Evolutionary conservation across 2,797 vertebrate genomes (phyloP), one percentile per base, ranked within the genome.

Genomic region (Hemibagrus guttatus): DNA sequence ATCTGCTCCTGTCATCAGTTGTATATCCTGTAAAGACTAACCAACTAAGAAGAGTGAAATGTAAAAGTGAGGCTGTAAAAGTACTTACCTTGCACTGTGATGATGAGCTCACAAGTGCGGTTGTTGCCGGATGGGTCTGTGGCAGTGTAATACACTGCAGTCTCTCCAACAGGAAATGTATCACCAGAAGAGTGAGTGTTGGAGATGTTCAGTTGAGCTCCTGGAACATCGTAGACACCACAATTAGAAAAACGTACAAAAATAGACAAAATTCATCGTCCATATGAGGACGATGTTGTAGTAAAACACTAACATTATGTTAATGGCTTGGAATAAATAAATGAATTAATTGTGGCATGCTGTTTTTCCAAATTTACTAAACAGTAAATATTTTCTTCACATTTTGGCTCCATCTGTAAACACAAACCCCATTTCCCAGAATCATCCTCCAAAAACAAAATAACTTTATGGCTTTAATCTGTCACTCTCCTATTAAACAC

Each of bases 61-160:
- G n/a, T 21, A 13, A 31, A 49, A 5, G 8, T 56, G 8, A 78
- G 28, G 11, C n/a, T 76, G 13, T 52, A 23, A 58, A 28, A 58
- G 31, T 63, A 75, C 72, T 87, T 90, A 99, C 98, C 97, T 97
- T 96, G 97, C 84, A 99, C 95, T 54, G 96, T 92, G 91, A 99
- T 72, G 85, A 95, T 96, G 88, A 99, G 95, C 89, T 98, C 96
- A 91, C 98, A 99, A 1, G 95, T 97, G 89, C 96, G 97, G 87
- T 95, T 97, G 94, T 99, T 99, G 90, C 97, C 97, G 4, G 97
- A 97, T 1, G 95, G 93, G 84, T 99, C 98, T 1, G 93, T 94
- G 3, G 98, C 98, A 1, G 92, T 97, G 88, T 98, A 98, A 39
- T 91, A 94, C 68, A 99, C 97, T 85, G 95, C 12, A 4, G 97